A percentile compares a stretch with the other conserved stretches of the same genome.
Conservation (phyloP, 2,888 invertebrate species). For the Rhingia campestris region DNA sequence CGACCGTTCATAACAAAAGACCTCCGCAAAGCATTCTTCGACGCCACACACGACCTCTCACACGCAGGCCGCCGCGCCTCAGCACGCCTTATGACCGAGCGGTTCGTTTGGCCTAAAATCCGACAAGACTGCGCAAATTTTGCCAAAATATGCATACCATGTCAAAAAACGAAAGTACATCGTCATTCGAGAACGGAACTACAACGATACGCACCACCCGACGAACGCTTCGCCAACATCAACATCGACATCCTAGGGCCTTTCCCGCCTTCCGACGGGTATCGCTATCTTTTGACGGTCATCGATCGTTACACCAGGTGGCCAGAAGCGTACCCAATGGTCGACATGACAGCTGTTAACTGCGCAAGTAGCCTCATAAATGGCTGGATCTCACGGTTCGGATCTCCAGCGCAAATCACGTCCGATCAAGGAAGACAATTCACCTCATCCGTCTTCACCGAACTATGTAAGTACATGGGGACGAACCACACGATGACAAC, state of each 20-base stretch:
- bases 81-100: not conserved
- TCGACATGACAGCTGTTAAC: not conserved
- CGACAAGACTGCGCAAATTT: slow-evolving; percentile 23
- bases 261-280: too few species aligned
- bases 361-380: slow-evolving; percentile 13
- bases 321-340: not conserved
- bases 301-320: too few species aligned
- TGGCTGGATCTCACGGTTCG: slow-evolving; percentile 22
- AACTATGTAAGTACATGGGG: slow-evolving; percentile 9
- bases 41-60: slow-evolving; percentile 7
- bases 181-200: too few species aligned
- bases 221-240: too few species aligned
- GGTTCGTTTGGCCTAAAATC: slow-evolving; percentile 7
- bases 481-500: slow-evolving; percentile 29
- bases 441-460: slow-evolving; percentile 28
- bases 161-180: too few species aligned
- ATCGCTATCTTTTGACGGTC: too few species aligned
- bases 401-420: slow-evolving; percentile 4
- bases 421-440: slow-evolving; percentile 28
- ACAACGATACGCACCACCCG: too few species aligned
- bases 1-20: slow-evolving; percentile 1
- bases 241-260: too few species aligned
- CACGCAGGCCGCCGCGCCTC: not conserved
- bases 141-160: too few species aligned
- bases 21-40: slow-evolving; percentile 29